Evolutionary conservation across 2,113 vertebrate genomes (phyloP), one percentile per base, ranked within the genome.

Genomic region (Brienomyrus longianalis): DNA sequence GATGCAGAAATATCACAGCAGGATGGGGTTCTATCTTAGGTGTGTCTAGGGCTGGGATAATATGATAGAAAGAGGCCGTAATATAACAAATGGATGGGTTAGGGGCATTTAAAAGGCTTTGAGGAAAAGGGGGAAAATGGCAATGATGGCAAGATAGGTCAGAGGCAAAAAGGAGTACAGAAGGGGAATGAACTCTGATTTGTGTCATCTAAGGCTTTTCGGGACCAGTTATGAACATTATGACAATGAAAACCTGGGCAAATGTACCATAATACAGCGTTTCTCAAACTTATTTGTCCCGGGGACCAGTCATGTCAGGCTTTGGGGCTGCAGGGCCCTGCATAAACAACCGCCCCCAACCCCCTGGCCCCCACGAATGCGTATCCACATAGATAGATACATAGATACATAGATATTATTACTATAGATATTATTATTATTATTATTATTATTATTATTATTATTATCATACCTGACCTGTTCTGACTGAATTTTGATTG

Each of bases 1-100:
- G 84, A 45, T 43, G 23, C 62, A 54, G 87, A 90, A 87, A 87
- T 84, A 27, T 70, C 74, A 85, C 56, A 89, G 93, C 50, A 77
- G 59, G 91, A 94, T 94, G 93, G 94, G 93, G 94, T 94, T 92
- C 92, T 66, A 92, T 94, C 93, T 93, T 92, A 9, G 48, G 47
- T 93, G 92, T 92, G 93, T 90, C 77, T 91, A 89, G 66, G 88
- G 90, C 89, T 8, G 91, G 92, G 94, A 94, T 94, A 95, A 95
- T 86, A 62, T 74, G 92, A 95, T 93, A 94, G 92, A 90, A 83
- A 87, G 90, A 3, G 27, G 19, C 47, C 1, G 17, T 21, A 70
- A n/a, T 84, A 83, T 83, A 51, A 88, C 66, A 48, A 54, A 84
- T 17, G 13, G 17, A 83, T 88, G 50, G 56, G 19, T 15, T 89